These are phyloP conservation scores for Zosterops lateralis DNA, from an alignment of 2,113 vertebrate genomes.

Conservation along the genomic window DNA sequence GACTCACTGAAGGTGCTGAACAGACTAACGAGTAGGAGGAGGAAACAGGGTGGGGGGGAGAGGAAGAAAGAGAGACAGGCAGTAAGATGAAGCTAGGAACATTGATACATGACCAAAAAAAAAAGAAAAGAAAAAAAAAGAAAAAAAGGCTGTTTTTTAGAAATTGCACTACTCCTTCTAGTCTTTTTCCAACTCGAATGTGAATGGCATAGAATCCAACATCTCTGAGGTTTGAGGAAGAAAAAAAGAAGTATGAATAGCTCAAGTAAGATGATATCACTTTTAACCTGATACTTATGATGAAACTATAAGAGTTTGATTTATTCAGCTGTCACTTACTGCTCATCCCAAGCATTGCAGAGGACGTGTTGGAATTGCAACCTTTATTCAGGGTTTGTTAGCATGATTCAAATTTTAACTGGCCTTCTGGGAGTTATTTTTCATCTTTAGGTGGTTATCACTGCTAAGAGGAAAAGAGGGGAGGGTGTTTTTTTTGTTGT, in stretches of 20 bases:
- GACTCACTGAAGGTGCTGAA: slow-evolving; percentile 53
- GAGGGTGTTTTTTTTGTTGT: too few species aligned
- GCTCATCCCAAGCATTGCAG: neutral
- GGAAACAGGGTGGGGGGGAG: neutral
- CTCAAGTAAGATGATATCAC: slow-evolving; percentile 10
- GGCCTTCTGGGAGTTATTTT: slow-evolving; percentile 22
- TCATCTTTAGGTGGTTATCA: neutral
- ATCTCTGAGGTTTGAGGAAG: neutral
- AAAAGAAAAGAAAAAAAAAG: neutral
- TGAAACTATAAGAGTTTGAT: neutral
- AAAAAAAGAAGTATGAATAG: neutral
- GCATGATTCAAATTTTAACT: neutral
- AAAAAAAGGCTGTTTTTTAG: neutral
- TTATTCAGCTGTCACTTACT: slow-evolving; percentile 32
- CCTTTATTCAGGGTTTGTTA: slow-evolving; percentile 23
- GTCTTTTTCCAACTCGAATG: neutral
- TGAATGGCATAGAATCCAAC: neutral
- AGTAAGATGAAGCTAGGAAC: slow-evolving; percentile 16
- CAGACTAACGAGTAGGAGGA: slow-evolving; percentile 63
- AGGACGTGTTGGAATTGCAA: neutral
- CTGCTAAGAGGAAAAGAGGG: neutral
- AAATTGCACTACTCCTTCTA: slow-evolving; percentile 7
- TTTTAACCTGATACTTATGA: slow-evolving; percentile 13
- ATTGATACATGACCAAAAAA: slow-evolving; percentile 1
- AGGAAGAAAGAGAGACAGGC: slow-evolving; percentile 50